Percentiles rank a stretch among this genome's conserved stretches.
These are phyloP conservation scores for Clupea harengus DNA, from an alignment of 2,113 vertebrate species.

Conservation along the genomic window DNA sequence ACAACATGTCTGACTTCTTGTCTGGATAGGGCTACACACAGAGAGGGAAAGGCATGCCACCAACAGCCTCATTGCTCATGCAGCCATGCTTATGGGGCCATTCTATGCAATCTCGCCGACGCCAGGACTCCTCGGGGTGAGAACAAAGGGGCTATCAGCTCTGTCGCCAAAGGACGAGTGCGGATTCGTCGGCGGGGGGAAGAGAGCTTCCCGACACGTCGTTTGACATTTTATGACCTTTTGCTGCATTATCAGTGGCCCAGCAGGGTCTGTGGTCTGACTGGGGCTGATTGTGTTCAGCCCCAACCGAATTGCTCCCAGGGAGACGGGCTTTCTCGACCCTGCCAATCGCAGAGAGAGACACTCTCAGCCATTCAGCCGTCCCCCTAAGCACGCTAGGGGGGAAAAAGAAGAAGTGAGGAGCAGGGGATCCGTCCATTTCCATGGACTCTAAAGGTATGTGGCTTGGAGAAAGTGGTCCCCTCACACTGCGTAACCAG, in stretches of 20 bases:
- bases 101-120: background rate
- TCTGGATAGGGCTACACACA: background rate
- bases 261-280: constrained; percentile 41
- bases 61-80: background rate
- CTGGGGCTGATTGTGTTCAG: background rate
- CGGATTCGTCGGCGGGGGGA: constrained; percentile 21
- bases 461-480: background rate
- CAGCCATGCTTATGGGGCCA: background rate
- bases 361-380: constrained; percentile 16
- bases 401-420: background rate
- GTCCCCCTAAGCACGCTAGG: background rate
- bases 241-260: constrained; percentile 53
- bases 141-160: background rate
- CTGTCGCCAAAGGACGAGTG: background rate
- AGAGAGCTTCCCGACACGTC: constrained; percentile 37
- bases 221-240: constrained; percentile 69
- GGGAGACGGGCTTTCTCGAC: constrained; percentile 2
- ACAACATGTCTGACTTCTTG: background rate
- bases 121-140: background rate
- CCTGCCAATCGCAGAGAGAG: constrained; percentile 16
- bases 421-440: background rate
- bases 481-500: constrained; percentile 10
- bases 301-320: background rate
- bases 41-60: background rate
- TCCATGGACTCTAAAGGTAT: background rate